Percentiles rank a stretch among this genome's conserved stretches.
Conservation (phyloP, 2,888 invertebrate species). For the Trilocha varians region DNA sequence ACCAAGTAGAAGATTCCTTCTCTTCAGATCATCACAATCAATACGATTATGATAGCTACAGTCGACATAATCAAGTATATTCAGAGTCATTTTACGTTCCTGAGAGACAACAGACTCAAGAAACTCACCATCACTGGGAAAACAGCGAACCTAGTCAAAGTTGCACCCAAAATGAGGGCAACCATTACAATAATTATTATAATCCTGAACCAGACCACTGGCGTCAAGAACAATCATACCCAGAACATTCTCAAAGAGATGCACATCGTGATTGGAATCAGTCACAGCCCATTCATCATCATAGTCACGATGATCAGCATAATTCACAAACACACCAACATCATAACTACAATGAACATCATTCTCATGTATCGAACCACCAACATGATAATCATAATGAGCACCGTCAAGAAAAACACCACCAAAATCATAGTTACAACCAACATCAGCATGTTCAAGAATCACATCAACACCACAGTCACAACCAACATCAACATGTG, state of each 20-base stretch:
- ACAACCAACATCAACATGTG: slow-evolving; percentile 6
- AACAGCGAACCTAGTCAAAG: not conserved
- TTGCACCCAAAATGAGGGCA: not conserved
- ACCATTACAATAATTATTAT: slow-evolving; percentile 4
- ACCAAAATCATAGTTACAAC: no score
- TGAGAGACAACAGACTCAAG: not conserved
- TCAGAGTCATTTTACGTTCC: slow-evolving; percentile 3
- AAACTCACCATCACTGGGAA: not conserved
- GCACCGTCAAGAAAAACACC: slow-evolving; percentile 1
- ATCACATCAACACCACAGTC: slow-evolving; percentile 4
- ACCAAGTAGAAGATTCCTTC: slow-evolving; percentile 3
- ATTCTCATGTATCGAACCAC: no score
- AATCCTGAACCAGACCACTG: slow-evolving; percentile 1
- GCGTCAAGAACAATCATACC: slow-evolving; percentile 1
- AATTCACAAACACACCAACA: not conserved
- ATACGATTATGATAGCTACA: slow-evolving; percentile 4
- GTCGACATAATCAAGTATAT: not conserved
- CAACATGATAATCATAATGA: slow-evolving; percentile 9
- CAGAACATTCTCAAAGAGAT: slow-evolving; percentile 4
- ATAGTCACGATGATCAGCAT: not conserved
- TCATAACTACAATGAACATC: not conserved
- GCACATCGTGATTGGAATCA: not conserved
- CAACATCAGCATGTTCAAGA: no score
- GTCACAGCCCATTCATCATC: slow-evolving; percentile 3
- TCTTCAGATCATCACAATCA: slow-evolving; percentile 2